A percentile compares a stretch with the other conserved stretches of the same genome.
These are phyloP conservation scores for Carassius carassius DNA, from an alignment of 2,113 vertebrate species.

Conservation along the genomic window DNA sequence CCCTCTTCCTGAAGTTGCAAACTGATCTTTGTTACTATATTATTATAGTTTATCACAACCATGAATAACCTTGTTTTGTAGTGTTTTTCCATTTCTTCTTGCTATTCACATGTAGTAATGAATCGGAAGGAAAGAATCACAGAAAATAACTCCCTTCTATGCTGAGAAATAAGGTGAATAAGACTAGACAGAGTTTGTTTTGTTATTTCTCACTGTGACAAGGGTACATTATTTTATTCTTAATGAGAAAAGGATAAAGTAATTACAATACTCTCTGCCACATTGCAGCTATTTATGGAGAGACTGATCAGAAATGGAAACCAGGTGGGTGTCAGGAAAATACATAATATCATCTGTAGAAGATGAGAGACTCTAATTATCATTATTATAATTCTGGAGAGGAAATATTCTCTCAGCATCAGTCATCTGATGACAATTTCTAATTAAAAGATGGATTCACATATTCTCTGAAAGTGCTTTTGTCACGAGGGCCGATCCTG, in stretches of 20 bases:
- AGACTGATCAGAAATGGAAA: not conserved
- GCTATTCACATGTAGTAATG: not conserved
- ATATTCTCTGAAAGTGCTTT: not conserved
- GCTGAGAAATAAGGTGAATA: not conserved
- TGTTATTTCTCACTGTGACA: too few species aligned
- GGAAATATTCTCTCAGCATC: not conserved
- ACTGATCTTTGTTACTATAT: not conserved
- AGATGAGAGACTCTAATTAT: not conserved
- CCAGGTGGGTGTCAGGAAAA: not conserved
- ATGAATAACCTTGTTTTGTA: not conserved
- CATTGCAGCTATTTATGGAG: not conserved
- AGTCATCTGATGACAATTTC: not conserved
- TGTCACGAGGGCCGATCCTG: not conserved
- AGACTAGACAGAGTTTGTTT: not conserved
- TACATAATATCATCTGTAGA: not conserved
- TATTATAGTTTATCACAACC: not conserved
- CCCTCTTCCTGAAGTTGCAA: not conserved
- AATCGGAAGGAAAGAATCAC: not conserved
- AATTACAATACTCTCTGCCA: not conserved
- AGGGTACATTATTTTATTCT: not conserved
- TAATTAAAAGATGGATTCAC: not conserved
- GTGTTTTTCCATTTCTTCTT: not conserved
- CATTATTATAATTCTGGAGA: constrained; percentile 15
- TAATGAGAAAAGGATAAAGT: not conserved
- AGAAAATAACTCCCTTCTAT: not conserved